These are phyloP conservation scores for Thaumetopoea pityocampa DNA, from an alignment of 1,140 invertebrate species.

Conservation along the genomic window DNA sequence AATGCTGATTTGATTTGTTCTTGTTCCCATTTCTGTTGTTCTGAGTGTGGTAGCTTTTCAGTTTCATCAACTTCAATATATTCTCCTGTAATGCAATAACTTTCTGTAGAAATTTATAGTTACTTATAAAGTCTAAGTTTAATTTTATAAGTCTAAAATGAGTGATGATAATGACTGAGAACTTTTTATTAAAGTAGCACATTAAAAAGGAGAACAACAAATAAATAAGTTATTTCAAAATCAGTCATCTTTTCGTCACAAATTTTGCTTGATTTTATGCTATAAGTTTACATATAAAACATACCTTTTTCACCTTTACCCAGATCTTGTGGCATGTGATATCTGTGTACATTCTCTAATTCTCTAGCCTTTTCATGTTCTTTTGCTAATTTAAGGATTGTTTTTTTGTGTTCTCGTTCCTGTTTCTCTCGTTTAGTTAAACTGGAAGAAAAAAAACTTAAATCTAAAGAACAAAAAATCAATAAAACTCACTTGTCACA, in stretches of 20 bases:
- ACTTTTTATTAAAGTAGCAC: too few species aligned
- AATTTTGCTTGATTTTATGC: too few species aligned
- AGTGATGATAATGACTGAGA: too few species aligned
- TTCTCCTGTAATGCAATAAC: conserved; percentile 68
- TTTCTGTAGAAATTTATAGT: neutral
- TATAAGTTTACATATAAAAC: too few species aligned
- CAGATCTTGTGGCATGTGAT: conserved; percentile 93
- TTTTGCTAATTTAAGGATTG: conserved; percentile 92
- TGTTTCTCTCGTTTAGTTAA: conserved; percentile 90
- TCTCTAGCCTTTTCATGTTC: conserved; percentile 96
- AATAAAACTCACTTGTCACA: too few species aligned
- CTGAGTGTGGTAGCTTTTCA: conserved; percentile 92
- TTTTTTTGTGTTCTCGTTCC: conserved; percentile 94
- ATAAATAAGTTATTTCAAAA: too few species aligned
- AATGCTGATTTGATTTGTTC: conserved; percentile 96
- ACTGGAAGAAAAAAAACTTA: conserved; percentile 68
- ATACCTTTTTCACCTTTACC: conserved; percentile 81
- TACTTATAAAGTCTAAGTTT: neutral
- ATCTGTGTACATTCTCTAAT: conserved; percentile 93
- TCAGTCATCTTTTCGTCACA: too few species aligned
- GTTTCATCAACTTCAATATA: conserved; percentile 93
- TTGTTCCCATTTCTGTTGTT: conserved; percentile 98
- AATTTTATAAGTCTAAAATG: too few species aligned
- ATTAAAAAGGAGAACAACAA: too few species aligned
- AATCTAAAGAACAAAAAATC: conserved; percentile 5